These are phyloP conservation scores for Galerucella nymphaeae DNA, from an alignment of 2,888 invertebrate genomes.

Conservation along the genomic window DNA sequence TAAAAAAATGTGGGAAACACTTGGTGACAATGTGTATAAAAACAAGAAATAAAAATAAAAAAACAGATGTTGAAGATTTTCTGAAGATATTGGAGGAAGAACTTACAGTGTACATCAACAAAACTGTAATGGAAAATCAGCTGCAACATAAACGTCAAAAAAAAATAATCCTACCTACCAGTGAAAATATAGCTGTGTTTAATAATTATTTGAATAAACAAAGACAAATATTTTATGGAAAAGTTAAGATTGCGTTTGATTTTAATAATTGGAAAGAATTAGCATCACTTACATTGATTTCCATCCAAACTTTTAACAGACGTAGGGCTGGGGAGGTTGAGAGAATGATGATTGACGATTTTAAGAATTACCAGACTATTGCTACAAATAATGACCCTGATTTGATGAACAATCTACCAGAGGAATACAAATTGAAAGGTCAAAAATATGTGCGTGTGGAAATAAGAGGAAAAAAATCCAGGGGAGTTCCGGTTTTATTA, in stretches of 20 bases:
- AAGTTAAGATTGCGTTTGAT: not conserved
- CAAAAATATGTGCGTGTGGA: constrained; percentile 24
- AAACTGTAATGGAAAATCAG: constrained; percentile 32
- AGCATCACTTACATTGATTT: constrained; percentile 10
- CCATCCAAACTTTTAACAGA: constrained; percentile 30
- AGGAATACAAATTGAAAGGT: constrained; percentile 5
- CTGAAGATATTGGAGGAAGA: constrained; percentile 30
- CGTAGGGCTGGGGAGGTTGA: constrained; percentile 33
- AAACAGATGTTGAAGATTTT: constrained; percentile 33
- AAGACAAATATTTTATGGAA: not conserved
- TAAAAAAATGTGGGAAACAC: constrained; percentile 41
- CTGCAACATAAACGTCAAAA: constrained; percentile 32
- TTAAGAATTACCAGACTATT: constrained; percentile 7
- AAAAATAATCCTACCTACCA: constrained; percentile 29
- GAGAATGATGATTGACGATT: constrained; percentile 16
- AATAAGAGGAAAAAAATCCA: constrained; percentile 12
- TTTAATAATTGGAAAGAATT: constrained; percentile 17
- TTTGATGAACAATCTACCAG: not conserved
- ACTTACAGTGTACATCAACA: constrained; percentile 25
- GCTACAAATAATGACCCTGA: constrained; percentile 10
- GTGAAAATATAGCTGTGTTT: constrained; percentile 5
- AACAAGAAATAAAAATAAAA: constrained; percentile 30
- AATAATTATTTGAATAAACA: constrained; percentile 14
- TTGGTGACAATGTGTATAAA: constrained; percentile 38
- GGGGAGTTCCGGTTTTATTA: constrained; percentile 14